Base-by-base conservation (phyloP, 2,797 vertebrate species). In the Hoplostethus atlanticus region DNA sequence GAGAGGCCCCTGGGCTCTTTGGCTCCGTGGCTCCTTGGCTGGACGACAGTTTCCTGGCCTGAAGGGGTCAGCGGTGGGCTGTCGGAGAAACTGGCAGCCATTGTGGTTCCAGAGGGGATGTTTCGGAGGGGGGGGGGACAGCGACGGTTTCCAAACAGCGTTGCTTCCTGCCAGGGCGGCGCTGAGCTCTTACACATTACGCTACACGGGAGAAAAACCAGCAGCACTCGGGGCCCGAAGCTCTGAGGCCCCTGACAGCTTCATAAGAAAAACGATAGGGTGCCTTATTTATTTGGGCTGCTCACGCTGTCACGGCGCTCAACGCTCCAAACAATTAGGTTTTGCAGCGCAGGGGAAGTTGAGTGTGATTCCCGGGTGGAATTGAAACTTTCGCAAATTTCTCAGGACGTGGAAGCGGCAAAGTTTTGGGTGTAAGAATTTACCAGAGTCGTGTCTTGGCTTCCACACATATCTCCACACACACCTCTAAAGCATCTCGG, bases 31-130 rank as follows among this genome's bases (percentile, higher is more conserved):
- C 84, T 92, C 75, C 67, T 87, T 89, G 87, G 88, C 86, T 57
- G 71, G 85, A 81, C 46, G 69, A 84, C 88, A 87, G 87, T 89
- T 89, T 89, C 86, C 76, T 71, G 84, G 90, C 89, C 92, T 93
- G 88, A 91, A 93, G 93, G 93, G 93, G 93, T 94, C 92, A 94
- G 89, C 84, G 80, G 76, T 86, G 87, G 88, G 84, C 88, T 90
- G 91, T 88, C 89, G 81, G 87, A 89, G 89, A 89, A 91, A 77
- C 83, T 90, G 92, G 91, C 90, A 89, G 79, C 82, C 76, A 76
- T 75, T 51, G 76, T 71, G 82, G 80, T 70, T 91, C 85, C 76
- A 84, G 83, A 84, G 91, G 86, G 87, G 84, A 83, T 85, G 87
- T 88, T 89, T 87, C 87, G 44, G 44, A 63, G 17, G 38, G 70